Evolutionary conservation across 2,113 vertebrate species (phyloP), one percentile per base, ranked within the genome.

Genomic region (Ivindomyrus marchei): DNA sequence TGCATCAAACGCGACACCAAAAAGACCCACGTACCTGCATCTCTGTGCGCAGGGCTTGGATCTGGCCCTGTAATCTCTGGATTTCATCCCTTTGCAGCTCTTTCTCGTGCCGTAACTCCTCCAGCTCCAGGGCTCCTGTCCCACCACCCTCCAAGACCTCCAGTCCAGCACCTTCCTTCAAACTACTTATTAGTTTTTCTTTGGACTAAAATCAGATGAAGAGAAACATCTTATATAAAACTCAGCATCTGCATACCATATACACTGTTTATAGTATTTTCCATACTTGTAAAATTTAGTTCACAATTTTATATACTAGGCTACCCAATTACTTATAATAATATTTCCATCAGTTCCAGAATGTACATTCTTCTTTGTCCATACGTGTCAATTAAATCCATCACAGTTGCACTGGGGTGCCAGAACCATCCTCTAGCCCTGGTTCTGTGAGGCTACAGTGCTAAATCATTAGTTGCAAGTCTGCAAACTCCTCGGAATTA

Each of bases 151-250:
- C 98, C 88, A 98, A 92, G 4, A 95, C 94, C 91, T 99, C 98
- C 92, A 99, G 95, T 87, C 98, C 97, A 17, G 98, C 98, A n/a
- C 98, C 98, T 94, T 99, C 98, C 93, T 99, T 99, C 91, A 99
- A 94, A 93, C 98, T 99, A 96, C 96, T 99, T 92, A 99, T 99
- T 92, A 99, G 91, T 94, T 99, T 99, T 93, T 99, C 98, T 95
- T 99, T 99, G 90, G 98, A 99, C 98, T 99, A 92, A 3, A 56
- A 90, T 66, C 2, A 89, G 36, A 88, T 27, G 39, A 87, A 42
- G 56, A n/a, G 39, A 85, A 31, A 31, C 5, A 53, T 49, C 19
- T 27, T 1, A 6, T 50, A 47, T 85, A 46, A 80, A 36, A 42
- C 74, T 0, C 74, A 36, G 70, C 70, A 46, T 24, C 46, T n/a